These are phyloP conservation scores for Melanotaenia boesemani DNA, from an alignment of 2,797 vertebrate species.

Conservation along the genomic window DNA sequence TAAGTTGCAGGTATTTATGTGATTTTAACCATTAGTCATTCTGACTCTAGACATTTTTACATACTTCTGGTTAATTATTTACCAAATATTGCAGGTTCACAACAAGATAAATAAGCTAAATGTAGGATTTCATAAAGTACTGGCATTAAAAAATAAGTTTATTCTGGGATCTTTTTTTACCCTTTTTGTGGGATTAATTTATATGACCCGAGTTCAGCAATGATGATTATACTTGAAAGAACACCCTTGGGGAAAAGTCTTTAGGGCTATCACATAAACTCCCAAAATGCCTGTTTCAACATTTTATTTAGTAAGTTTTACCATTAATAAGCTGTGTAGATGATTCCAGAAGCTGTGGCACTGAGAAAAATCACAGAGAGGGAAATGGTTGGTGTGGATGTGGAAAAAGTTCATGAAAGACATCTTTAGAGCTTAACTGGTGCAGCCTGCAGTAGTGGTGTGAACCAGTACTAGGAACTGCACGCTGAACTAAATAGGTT, in stretches of 20 bases:
- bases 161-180: no score
- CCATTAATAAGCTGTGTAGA: background rate
- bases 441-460: background rate
- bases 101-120: background rate
- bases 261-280: no score
- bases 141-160: background rate
- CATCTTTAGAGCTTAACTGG: background rate
- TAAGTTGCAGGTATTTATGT: conserved; percentile 67
- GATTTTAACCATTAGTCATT: conserved; percentile 30
- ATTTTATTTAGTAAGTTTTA: background rate
- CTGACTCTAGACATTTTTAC: no score
- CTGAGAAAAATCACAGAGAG: background rate
- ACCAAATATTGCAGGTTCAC: conserved; percentile 24
- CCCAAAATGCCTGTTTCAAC: background rate
- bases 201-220: background rate
- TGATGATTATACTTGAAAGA: no score
- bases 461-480: background rate
- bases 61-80: conserved; percentile 36
- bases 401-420: background rate
- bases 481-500: background rate
- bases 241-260: no score
- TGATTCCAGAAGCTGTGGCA: background rate
- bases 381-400: background rate
- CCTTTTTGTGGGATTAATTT: no score
- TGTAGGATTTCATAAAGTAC: conserved; percentile 30